Conservation (phyloP, 2,888 invertebrate species). For the Gryllus longicercus region DNA sequence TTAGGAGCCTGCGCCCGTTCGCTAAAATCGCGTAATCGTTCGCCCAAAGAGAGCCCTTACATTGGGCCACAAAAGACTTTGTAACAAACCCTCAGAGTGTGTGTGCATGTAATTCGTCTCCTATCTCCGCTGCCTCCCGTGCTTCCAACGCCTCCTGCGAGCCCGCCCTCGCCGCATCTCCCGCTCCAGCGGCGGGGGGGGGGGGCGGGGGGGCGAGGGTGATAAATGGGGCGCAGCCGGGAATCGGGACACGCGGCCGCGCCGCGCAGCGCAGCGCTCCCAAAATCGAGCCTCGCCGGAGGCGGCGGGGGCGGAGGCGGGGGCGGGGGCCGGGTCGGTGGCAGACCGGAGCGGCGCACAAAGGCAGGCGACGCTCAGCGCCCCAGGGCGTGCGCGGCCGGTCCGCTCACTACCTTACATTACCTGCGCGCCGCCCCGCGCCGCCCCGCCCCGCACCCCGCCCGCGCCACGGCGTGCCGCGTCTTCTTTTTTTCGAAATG, state of each 20-base stretch:
- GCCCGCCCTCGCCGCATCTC: no score
- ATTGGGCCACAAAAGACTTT: no score
- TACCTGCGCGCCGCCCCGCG: neutral
- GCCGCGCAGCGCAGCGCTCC: neutral
- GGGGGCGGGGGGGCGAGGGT: neutral
- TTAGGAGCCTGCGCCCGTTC: no score
- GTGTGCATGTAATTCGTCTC: no score
- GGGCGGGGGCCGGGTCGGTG: neutral
- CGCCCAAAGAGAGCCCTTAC: no score
- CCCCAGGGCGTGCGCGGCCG: neutral
- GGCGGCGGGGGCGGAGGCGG: neutral
- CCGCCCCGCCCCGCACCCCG: neutral
- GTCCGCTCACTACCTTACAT: conserved; percentile 8
- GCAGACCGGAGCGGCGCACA: conserved; percentile 17
- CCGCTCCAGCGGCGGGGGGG: no score
- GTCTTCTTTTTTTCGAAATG: conserved; percentile 17
- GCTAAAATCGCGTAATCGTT: no score
- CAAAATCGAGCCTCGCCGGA: neutral
- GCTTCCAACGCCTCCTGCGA: no score
- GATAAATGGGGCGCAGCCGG: conserved; percentile 1
- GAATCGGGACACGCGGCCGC: neutral
- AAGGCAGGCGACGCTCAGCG: neutral
- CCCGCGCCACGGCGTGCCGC: neutral
- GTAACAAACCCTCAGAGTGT: no score
- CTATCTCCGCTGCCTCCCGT: no score